Evolutionary conservation across 2,113 vertebrate species (phyloP).

Genomic region (Cyanocitta stelleri): DNA sequence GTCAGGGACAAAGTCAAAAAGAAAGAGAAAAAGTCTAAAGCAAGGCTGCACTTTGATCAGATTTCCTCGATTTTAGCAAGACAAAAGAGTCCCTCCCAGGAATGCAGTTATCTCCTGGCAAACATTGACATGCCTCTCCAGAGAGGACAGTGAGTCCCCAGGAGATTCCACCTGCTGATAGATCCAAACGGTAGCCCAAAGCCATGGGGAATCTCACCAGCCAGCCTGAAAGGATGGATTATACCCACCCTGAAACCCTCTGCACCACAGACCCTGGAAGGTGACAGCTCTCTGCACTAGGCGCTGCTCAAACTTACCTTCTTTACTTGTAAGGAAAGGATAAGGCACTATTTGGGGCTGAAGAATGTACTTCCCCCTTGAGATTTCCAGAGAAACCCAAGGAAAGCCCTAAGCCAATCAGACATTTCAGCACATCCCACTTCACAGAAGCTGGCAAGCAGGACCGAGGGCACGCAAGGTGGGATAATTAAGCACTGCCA

Average conservation of each 20-base stretch:
- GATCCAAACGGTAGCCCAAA: not conserved
- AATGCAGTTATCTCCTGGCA: constrained; percentile 53
- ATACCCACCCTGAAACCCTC: not conserved
- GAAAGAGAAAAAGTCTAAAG: constrained; percentile 25
- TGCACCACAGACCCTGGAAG: not conserved
- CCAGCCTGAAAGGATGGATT: not conserved
- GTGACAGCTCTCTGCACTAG: not conserved
- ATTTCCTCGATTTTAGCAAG: constrained; percentile 47
- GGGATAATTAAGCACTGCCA: not conserved
- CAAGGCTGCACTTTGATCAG: constrained; percentile 46
- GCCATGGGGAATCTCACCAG: not conserved
- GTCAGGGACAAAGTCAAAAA: constrained; percentile 66
- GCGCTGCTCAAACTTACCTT: not conserved
- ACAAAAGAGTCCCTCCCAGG: constrained; percentile 49
- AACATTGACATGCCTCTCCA: not conserved
- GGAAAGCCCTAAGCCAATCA: not conserved
- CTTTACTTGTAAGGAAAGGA: not conserved
- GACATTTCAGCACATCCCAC: not conserved
- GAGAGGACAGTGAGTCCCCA: not conserved
- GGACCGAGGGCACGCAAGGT: not conserved
- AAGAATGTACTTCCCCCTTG: not conserved
- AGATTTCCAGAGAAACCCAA: not conserved
- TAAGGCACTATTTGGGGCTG: not conserved
- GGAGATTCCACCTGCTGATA: not conserved
- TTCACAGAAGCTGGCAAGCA: not conserved